Conservation (phyloP, 2,797 vertebrate genomes). For the Diglossa cyanea region DNA sequence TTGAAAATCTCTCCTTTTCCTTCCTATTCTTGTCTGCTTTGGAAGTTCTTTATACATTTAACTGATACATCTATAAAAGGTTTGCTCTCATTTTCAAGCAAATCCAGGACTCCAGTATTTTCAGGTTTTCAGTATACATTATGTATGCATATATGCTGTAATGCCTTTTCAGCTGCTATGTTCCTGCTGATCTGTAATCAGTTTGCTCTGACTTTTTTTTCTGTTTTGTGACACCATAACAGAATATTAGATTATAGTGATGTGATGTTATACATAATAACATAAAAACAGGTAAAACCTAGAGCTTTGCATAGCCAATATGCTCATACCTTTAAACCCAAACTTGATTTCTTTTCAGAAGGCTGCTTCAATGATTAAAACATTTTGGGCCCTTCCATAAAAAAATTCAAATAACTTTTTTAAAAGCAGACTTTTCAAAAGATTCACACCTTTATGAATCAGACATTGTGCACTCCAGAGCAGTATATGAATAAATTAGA, state of each 20-base stretch:
- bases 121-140: not conserved
- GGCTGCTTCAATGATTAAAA: not conserved
- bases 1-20: not conserved
- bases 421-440: not conserved
- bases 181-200: not conserved
- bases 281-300: not conserved
- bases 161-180: not conserved
- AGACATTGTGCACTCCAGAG: not conserved
- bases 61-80: not conserved
- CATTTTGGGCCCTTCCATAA: not conserved
- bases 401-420: not conserved
- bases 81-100: not conserved
- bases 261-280: not conserved
- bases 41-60: not conserved
- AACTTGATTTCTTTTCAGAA: slow-evolving; percentile 2
- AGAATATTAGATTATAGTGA: slow-evolving; percentile 3
- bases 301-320: not conserved
- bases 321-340: not conserved
- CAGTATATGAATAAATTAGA: not conserved
- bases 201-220: not conserved
- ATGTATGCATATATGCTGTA: not conserved
- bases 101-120: not conserved
- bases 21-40: not conserved
- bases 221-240: not conserved
- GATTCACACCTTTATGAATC: not conserved